Base-by-base conservation (phyloP, 2,888 invertebrate genomes). In the Sussaba pulchella region DNA sequence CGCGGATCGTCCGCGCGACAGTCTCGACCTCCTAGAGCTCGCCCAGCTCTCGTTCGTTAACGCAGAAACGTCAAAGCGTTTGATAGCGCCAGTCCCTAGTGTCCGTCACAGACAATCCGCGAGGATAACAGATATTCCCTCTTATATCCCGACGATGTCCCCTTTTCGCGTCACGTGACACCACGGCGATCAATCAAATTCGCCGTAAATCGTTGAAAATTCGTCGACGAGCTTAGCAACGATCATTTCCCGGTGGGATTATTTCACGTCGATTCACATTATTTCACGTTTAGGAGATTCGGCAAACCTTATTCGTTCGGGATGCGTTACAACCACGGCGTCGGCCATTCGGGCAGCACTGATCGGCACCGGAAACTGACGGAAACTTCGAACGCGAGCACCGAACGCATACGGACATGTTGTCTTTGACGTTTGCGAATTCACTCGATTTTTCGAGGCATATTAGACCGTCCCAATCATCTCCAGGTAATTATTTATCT, bases 301-400 rank as follows among this genome's bases (percentile, higher is more conserved):
- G n/a, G 61, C 54, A 64, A 74, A 64, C 63, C 54, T 64, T 69
- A 36, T 26, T 31, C 39, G 45, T 26, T 43, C 39, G 45, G 52
- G 63, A 78, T 54, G 39, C 67, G 45, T 83, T 76, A 82, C 66
- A 67, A 52, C 74, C 76, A 82, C 80, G 80, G 77, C 70, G 84
- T 87, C 87, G 67, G 87, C 87, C 87, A 87, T 87, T 87, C 82
- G 83, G 74, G 75, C 79, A 82, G 31, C 70, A 43, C 63, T 61
- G 50, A 66, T 39, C 74, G 66, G 57, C 54, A 70, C 76, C 76
- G 76, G 78, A 78, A 74, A 59, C 54, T 39, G n/a, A n/a, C n/a
- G n/a, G n/a, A n/a, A n/a, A n/a, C n/a, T n/a, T n/a, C n/a, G 61
- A 17, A 41, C 24, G 36, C 59, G n/a, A 24, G 36, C 43, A 21